phyloP scores from a whole-genome alignment of 1,140 invertebrate species.

The Drosophila burlai region DNA sequence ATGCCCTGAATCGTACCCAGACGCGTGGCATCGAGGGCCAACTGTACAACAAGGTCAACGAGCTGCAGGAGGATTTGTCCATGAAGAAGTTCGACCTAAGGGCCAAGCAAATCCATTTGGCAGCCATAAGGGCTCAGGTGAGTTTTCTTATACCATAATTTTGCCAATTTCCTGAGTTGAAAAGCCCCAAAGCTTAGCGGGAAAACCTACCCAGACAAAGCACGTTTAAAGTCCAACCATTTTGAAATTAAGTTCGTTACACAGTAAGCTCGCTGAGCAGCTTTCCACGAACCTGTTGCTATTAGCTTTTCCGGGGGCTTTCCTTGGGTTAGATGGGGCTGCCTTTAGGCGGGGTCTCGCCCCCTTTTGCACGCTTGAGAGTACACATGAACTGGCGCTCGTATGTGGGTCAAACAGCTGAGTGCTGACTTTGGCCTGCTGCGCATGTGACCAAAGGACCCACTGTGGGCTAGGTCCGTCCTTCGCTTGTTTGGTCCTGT shows the following conservation, averaged over 20 bases:
- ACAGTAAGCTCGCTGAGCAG: constrained; percentile 21
- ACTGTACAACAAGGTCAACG: constrained; percentile 96
- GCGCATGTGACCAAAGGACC: constrained; percentile 78
- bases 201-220: constrained; percentile 25
- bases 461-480: constrained; percentile 46
- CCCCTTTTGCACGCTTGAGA: constrained; percentile 49
- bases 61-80: constrained; percentile 97
- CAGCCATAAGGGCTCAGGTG: constrained; percentile 96
- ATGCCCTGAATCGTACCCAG: constrained; percentile 93
- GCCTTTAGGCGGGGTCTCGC: constrained; percentile 28
- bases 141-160: constrained; percentile 52
- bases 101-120: constrained; percentile 95
- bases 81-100: constrained; percentile 96
- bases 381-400: constrained; percentile 64
- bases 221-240: not conserved
- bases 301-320: constrained; percentile 11
- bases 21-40: constrained; percentile 94
- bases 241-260: constrained; percentile 11
- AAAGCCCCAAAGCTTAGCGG: constrained; percentile 18
- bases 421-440: constrained; percentile 29
- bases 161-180: not conserved
- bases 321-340: constrained; percentile 14
- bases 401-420: constrained; percentile 80
- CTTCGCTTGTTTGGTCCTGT: constrained; percentile 32
- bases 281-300: constrained; percentile 16